Evolutionary conservation across 2,888 invertebrate genomes (phyloP).

Genomic region (Scaptodrosophila latifasciaeformis): DNA sequence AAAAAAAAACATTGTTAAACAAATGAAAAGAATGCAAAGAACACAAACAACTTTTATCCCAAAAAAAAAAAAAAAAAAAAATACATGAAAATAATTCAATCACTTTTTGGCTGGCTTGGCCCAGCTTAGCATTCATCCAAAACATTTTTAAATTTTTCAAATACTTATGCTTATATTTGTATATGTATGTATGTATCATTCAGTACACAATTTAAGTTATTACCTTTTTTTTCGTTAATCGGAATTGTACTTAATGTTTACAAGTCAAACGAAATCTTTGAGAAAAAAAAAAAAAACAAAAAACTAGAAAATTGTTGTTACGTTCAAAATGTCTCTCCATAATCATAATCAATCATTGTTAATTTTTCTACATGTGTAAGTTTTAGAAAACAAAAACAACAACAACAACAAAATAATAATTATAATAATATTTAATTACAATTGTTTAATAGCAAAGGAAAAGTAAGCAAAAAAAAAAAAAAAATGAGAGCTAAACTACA

Average conservation of each 20-base stretch:
- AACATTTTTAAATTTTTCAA: slow-evolving; percentile 20
- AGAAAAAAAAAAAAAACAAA: neutral
- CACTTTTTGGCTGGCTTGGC: neutral
- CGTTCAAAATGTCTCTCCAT: slow-evolving; percentile 44
- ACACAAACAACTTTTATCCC: slow-evolving; percentile 8
- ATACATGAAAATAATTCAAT: neutral
- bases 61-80: neutral
- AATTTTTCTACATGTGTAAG: slow-evolving; percentile 65
- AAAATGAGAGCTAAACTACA: slow-evolving; percentile 22
- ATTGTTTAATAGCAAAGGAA: neutral
- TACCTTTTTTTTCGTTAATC: slow-evolving; percentile 58
- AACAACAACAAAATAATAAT: too few relatives aligned
- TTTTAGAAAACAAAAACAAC: slow-evolving; percentile 23
- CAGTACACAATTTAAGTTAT: slow-evolving; percentile 37
- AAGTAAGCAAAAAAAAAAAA: slow-evolving; percentile 13
- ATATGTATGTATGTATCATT: slow-evolving; percentile 29
- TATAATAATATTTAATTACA: too few relatives aligned
- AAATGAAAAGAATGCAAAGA: too few relatives aligned
- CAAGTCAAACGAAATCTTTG: slow-evolving; percentile 2
- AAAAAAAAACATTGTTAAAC: slow-evolving; percentile 28
- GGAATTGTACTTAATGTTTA: slow-evolving; percentile 50
- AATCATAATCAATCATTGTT: slow-evolving; percentile 54
- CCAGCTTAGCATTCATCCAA: neutral
- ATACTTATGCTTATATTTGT: slow-evolving; percentile 10
- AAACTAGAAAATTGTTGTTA: slow-evolving; percentile 18